These are phyloP conservation scores for Tridacna crocea DNA, from an alignment of 2,888 invertebrate species.

Conservation along the genomic window DNA sequence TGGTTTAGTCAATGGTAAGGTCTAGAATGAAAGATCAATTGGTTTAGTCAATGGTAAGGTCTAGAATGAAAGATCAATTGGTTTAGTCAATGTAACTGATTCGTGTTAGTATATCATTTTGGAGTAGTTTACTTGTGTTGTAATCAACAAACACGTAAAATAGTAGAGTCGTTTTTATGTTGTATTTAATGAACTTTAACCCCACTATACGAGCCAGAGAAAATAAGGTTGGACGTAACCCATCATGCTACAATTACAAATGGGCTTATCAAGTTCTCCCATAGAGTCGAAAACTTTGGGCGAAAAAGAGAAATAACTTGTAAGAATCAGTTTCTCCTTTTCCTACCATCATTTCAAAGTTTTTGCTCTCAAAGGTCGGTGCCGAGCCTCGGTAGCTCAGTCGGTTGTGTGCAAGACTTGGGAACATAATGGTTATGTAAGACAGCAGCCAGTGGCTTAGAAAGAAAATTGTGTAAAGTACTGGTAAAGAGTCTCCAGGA, in stretches of 20 bases:
- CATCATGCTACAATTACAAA: not conserved
- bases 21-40: too few relatives aligned
- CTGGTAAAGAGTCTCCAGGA: too few relatives aligned
- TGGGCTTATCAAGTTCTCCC: not conserved
- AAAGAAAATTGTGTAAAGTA: too few relatives aligned
- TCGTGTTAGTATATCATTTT: too few relatives aligned
- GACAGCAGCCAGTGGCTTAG: not conserved
- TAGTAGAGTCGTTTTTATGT: not conserved
- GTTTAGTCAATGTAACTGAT: too few relatives aligned
- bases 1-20: too few relatives aligned
- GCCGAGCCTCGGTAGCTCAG: too few relatives aligned
- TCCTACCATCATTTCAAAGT: not conserved
- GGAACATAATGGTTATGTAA: not conserved
- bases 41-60: too few relatives aligned
- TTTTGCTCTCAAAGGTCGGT: not conserved
- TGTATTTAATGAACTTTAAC: not conserved
- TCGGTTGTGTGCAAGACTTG: not conserved
- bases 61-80: too few relatives aligned
- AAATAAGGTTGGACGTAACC: not conserved
- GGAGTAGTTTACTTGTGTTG: not conserved
- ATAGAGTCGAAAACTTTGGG: not conserved
- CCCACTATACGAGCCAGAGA: not conserved
- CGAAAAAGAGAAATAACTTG: not conserved
- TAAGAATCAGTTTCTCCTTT: slow-evolving; percentile 1
- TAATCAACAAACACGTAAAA: not conserved